Base-by-base conservation (phyloP, 2,888 invertebrate genomes). In the Meteorus cinctellus region DNA sequence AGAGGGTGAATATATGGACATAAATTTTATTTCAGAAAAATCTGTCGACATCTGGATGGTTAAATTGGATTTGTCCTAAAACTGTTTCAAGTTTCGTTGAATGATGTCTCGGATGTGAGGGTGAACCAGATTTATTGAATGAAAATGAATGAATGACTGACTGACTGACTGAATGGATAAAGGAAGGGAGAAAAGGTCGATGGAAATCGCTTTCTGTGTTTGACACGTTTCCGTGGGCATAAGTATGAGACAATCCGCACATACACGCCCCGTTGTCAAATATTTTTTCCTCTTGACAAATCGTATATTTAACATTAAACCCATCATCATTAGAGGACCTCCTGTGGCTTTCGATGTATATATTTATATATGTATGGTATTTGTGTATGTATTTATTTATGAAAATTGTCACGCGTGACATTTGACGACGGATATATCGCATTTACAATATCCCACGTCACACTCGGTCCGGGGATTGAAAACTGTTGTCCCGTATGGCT, bases 381-480 rank as follows among this genome's bases (percentile, higher is more conserved):
- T 0, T 48, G 16, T 48, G 55, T 29, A 48, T 51, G n/a, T 55
- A 19, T 55, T 8, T 55, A 55, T 55, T 8, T 55, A 55, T 55
- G 55, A 55, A 55, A 55, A 55, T 16, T 19, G 60, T 59, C 51
- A 4, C 31, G 63, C 59, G 65, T 63, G 72, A 65, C 65, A 72
- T 48, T 72, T 34, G 45, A 51, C 34, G n/a, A 66, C 65, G 60
- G 59, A 68, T 75, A 71, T 75, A 19, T 55, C 55, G 19, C 55
- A 55, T 55, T 55, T 19, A 55, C 55, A 55, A 55, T 55, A 24
- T 55, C 55, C 55, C 55, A 8, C n/a, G 55, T 55, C 55, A 24
- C 55, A 55, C n/a, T n/a, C 19, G 19, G 55, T 4, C 29, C 10
- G 27, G 65, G 65, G 34, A 65, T 31, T 16, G 19, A 36, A 36